These are phyloP conservation scores for Perccottus glenii DNA, from an alignment of 2,113 vertebrate species.

Conservation along the genomic window DNA sequence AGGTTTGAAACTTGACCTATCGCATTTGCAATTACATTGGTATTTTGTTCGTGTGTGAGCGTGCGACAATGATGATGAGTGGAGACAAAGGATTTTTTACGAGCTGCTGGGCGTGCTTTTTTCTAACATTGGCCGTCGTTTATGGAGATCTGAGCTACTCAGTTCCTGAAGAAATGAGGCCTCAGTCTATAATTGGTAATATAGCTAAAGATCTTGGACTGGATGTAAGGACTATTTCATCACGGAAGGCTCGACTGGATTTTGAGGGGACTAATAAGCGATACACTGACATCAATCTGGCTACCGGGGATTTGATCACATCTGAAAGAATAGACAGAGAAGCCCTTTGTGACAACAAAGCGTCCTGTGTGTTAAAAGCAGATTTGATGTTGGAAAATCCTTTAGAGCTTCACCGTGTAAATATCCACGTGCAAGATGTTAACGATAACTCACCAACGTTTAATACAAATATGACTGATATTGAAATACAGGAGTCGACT, in stretches of 20 bases:
- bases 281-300: constrained; percentile 49
- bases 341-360: constrained; percentile 59
- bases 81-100: constrained; percentile 19
- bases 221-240: constrained; percentile 59
- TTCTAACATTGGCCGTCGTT: constrained; percentile 24
- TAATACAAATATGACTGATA: constrained; percentile 56
- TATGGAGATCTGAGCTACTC: constrained; percentile 73
- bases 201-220: constrained; percentile 76
- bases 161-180: constrained; percentile 76
- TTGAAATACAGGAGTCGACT: constrained; percentile 49
- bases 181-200: constrained; percentile 75
- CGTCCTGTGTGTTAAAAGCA: constrained; percentile 57
- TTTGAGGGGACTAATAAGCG: constrained; percentile 30
- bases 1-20: not conserved
- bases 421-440: constrained; percentile 64
- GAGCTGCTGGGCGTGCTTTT: constrained; percentile 16
- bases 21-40: not conserved
- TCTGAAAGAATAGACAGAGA: constrained; percentile 66
- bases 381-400: constrained; percentile 71
- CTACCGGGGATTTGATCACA: constrained; percentile 56
- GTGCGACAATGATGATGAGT: not conserved
- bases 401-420: constrained; percentile 65
- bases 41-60: not conserved
- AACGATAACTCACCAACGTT: constrained; percentile 75
- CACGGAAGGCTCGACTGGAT: constrained; percentile 64